Evolutionary conservation across 2,797 vertebrate species (phyloP).

Genomic region (Cyclopterus lumpus): DNA sequence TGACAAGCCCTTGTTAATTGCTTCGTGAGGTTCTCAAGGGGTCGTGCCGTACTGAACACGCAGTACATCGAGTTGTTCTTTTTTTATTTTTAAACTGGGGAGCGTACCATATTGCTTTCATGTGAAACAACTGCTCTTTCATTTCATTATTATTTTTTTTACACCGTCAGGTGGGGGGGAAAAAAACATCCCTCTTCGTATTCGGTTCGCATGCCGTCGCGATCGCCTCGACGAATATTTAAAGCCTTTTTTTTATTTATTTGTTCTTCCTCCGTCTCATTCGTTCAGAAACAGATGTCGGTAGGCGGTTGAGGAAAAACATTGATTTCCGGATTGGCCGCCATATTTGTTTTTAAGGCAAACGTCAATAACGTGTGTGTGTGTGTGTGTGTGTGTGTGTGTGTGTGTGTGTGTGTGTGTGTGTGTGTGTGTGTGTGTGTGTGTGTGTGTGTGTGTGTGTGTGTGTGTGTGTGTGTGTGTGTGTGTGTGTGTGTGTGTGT

Average conservation of each 20-base stretch:
- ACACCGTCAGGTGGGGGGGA: not conserved
- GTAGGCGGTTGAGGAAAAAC: not conserved
- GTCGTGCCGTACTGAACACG: not conserved
- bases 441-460: no score
- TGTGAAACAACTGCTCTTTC: not conserved
- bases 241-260: no score
- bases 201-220: not conserved
- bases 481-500: no score
- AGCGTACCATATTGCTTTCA: not conserved
- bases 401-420: no score
- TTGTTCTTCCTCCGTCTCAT: not conserved
- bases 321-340: not conserved
- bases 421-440: no score
- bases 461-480: no score
- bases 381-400: no score
- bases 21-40: slow-evolving; percentile 19
- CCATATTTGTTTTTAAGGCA: not conserved
- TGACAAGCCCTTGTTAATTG: slow-evolving; percentile 40
- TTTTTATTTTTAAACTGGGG: not conserved
- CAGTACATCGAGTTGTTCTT: slow-evolving; percentile 23
- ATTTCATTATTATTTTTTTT: not conserved
- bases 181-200: slow-evolving; percentile 2
- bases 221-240: not conserved
- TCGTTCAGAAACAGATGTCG: not conserved
- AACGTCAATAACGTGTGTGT: not conserved